Conservation (phyloP, 2,113 vertebrate genomes). For the Glareola pratincola region DNA sequence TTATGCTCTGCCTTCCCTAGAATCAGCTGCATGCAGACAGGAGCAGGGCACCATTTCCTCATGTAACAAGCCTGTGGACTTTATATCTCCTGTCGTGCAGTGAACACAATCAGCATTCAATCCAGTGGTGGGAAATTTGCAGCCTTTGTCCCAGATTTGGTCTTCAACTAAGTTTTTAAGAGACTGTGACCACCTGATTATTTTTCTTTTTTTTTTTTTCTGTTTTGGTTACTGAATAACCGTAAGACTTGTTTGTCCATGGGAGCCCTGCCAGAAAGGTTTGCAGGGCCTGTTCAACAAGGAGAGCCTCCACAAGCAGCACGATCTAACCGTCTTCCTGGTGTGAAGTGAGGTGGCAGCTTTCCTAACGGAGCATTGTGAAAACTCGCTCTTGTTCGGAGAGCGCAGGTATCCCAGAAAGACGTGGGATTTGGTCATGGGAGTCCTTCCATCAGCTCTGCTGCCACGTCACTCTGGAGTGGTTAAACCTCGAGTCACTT, state of each 20-base stretch:
- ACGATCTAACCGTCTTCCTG: accelerated
- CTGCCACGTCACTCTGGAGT: accelerated
- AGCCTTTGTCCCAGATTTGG: neutral
- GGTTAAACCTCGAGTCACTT: neutral
- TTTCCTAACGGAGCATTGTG: neutral
- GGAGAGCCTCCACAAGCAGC: neutral
- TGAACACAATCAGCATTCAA: neutral
- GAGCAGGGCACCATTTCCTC: neutral
- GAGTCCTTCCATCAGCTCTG: neutral
- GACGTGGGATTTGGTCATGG: neutral
- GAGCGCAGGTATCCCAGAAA: neutral
- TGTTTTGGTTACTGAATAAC: neutral
- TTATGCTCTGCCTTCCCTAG: neutral
- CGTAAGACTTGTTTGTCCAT: neutral
- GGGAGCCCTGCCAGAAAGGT: neutral
- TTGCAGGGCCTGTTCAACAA: neutral
- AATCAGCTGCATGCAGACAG: neutral
- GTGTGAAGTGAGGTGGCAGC: neutral
- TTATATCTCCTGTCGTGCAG: neutral
- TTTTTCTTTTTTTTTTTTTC: neutral
- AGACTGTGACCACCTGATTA: neutral
- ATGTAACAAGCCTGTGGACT: neutral
- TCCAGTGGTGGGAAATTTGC: neutral
- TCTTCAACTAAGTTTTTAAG: neutral
- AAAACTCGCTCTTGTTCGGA: neutral